phyloP scores from a whole-genome alignment of 2,888 invertebrate genomes.

The Beris morrisii region DNA sequence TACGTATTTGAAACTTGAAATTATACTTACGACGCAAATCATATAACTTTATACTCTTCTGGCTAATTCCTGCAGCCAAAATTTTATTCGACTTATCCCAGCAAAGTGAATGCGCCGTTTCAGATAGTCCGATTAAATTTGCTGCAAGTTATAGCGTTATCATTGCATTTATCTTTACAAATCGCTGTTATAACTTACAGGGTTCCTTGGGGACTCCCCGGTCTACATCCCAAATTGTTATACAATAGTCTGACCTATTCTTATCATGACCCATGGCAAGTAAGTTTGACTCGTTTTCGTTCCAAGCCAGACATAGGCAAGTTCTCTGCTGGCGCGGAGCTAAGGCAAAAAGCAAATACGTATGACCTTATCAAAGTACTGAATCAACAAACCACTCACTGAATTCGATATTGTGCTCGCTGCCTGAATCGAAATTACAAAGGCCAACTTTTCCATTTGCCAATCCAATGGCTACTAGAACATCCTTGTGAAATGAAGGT shows the following conservation, averaged over 20 bases:
- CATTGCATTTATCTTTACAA: background rate
- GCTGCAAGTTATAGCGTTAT: conserved; percentile 38
- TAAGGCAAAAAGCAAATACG: conserved; percentile 50
- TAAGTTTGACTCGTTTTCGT: conserved; percentile 76
- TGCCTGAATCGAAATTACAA: conserved; percentile 74
- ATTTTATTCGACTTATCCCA: conserved; percentile 79
- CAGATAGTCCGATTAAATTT: conserved; percentile 78
- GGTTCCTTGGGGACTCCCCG: conserved; percentile 53
- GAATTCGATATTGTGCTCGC: conserved; percentile 53
- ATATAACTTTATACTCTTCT: conserved; percentile 83
- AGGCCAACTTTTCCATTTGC: conserved; percentile 86
- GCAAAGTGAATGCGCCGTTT: conserved; percentile 79
- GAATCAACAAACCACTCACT: conserved; percentile 44
- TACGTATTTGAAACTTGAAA: background rate
- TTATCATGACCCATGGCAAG: conserved; percentile 88
- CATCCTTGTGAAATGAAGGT: conserved; percentile 78
- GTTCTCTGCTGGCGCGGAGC: conserved; percentile 82
- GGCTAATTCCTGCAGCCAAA: conserved; percentile 86
- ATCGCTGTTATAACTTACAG: conserved; percentile 39
- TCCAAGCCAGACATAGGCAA: conserved; percentile 88
- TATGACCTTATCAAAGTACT: conserved; percentile 1
- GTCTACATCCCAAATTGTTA: conserved; percentile 82
- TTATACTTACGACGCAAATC: conserved; percentile 77
- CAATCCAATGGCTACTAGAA: conserved; percentile 84
- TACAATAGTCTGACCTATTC: conserved; percentile 83